A percentile compares a stretch with the other conserved stretches of the same genome.
Conservation (phyloP, 2,797 vertebrate genomes). For the Novumbra hubbsi region DNA sequence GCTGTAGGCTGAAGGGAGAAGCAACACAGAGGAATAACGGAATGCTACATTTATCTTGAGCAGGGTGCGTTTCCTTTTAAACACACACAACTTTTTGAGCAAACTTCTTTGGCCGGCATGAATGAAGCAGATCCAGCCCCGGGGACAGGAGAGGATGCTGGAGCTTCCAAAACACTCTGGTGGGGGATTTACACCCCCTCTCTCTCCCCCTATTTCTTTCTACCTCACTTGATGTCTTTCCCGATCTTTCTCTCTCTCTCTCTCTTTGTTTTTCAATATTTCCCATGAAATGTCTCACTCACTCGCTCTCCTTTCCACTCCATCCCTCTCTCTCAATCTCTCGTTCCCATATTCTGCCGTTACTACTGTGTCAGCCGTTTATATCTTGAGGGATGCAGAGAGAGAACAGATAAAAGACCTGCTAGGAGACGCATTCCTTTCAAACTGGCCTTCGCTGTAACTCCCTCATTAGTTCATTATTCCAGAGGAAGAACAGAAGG, state of each 20-base stretch:
- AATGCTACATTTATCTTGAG: constrained; percentile 28
- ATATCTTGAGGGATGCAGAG: neutral
- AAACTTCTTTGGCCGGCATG: constrained; percentile 11
- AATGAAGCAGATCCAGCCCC: constrained; percentile 18
- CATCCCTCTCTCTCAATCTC: neutral
- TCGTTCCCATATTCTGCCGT: neutral
- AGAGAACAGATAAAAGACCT: constrained; percentile 17
- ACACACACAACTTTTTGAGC: constrained; percentile 27
- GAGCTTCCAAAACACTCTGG: neutral
- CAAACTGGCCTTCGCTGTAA: constrained; percentile 13
- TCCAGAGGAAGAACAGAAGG: constrained; percentile 25
- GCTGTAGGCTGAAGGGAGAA: constrained; percentile 5
- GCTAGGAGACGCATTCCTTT: constrained; percentile 23
- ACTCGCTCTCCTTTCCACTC: neutral
- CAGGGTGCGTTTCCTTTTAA: constrained; percentile 23
- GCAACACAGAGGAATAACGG: constrained; percentile 4
- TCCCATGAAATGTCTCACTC: no score
- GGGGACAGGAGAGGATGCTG: constrained; percentile 1
- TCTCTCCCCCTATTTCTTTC: neutral
- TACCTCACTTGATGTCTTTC: neutral
- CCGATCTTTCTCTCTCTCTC: neutral
- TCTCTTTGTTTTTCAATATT: no score
- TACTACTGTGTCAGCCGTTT: neutral
- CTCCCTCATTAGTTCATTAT: constrained; percentile 42
- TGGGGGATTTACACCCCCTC: neutral